Percentiles rank a stretch among this genome's conserved stretches.
Conservation (phyloP, 1,140 invertebrate species). For the Macrobrachium rosenbergii region DNA sequence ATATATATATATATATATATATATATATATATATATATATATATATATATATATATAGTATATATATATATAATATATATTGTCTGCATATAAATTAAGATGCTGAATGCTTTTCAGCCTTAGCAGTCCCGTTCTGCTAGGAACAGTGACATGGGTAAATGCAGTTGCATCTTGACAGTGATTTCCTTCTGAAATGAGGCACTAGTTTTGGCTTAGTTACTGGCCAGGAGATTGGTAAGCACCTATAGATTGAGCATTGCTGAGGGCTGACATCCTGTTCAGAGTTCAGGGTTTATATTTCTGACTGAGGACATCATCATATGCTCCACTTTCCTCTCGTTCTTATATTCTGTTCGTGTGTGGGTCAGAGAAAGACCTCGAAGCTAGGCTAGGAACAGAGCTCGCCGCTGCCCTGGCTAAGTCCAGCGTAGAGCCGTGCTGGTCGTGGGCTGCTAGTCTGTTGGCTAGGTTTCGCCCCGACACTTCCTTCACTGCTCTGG, state of each 20-base stretch:
- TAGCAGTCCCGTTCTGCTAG: background rate
- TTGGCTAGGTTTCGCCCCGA: conserved; percentile 44
- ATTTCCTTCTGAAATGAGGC: too few relatives aligned
- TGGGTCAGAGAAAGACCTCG: conserved; percentile 50
- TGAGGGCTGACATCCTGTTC: too few relatives aligned
- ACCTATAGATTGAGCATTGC: too few relatives aligned
- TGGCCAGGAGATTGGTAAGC: too few relatives aligned
- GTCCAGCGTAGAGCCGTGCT: conserved; percentile 49
- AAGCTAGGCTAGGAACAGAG: conserved; percentile 44
- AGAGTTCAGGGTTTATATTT: too few relatives aligned
- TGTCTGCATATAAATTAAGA: background rate
- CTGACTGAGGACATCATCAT: too few relatives aligned
- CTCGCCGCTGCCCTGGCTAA: conserved; percentile 47
- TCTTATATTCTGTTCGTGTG: conserved; percentile 42
- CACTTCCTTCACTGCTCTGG: conserved; percentile 28
- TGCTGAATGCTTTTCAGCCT: background rate
- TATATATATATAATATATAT: background rate
- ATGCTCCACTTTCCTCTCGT: too few relatives aligned
- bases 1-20: conserved; percentile 15
- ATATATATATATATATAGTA: conserved; percentile 4
- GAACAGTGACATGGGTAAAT: too few relatives aligned
- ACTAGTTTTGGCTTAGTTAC: too few relatives aligned
- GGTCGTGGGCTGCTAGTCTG: conserved; percentile 49
- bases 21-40: conserved; percentile 1
- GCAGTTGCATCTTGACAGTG: too few relatives aligned